Conservation (phyloP, 2,113 vertebrate species). For the Osmerus eperlanus region DNA sequence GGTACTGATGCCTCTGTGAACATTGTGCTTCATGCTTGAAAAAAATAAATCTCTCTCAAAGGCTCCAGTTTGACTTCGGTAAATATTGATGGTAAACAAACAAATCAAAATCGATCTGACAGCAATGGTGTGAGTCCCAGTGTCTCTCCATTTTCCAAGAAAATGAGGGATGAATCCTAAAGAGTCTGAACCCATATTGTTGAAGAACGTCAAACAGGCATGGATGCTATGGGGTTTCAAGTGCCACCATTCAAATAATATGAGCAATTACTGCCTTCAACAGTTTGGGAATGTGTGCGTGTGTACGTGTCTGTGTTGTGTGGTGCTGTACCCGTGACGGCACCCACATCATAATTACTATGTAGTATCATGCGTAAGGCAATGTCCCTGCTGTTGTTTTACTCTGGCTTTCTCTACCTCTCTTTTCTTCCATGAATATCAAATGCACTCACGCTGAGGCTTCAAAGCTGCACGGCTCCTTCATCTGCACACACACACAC, state of each 20-base stretch:
- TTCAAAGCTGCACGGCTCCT: conserved; percentile 63
- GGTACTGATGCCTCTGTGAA: conserved; percentile 51
- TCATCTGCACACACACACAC: conserved; percentile 54
- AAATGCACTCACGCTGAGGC: conserved; percentile 71
- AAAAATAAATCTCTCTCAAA: conserved; percentile 55
- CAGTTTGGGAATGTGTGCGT: conserved; percentile 5
- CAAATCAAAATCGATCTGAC: conserved; percentile 51
- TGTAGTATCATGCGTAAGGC: conserved; percentile 70
- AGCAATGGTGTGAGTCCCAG: conserved; percentile 44
- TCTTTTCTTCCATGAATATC: conserved; percentile 75
- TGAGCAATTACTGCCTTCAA: conserved; percentile 26
- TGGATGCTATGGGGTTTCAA: conserved; percentile 38
- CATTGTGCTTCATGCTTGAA: conserved; percentile 55
- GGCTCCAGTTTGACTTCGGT: conserved; percentile 58
- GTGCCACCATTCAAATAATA: conserved; percentile 31
- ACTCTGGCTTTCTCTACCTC: conserved; percentile 51
- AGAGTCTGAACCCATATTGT: conserved; percentile 52
- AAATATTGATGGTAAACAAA: conserved; percentile 70
- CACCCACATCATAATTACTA: conserved; percentile 75
- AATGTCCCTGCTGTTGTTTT: conserved; percentile 68
- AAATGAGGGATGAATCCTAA: conserved; percentile 29
- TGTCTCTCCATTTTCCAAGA: conserved; percentile 46
- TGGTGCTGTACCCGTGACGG: conserved; percentile 48
- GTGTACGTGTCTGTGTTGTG: conserved; percentile 20
- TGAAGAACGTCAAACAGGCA: conserved; percentile 40